These are phyloP conservation scores for Andrena camellia DNA, from an alignment of 2,888 invertebrate genomes.

Conservation along the genomic window DNA sequence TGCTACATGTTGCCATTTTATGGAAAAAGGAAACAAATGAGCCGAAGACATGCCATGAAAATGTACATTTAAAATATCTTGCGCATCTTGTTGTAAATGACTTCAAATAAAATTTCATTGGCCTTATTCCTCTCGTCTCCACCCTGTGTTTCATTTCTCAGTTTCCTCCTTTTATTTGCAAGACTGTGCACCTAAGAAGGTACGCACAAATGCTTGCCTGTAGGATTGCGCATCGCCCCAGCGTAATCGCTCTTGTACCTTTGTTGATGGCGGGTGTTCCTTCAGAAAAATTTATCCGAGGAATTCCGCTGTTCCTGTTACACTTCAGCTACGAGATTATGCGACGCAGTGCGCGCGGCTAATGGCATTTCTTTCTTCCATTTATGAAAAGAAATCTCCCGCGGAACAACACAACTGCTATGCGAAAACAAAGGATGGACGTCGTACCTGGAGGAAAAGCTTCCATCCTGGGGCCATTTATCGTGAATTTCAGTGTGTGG, in stretches of 20 bases:
- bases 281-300: slow-evolving; percentile 31
- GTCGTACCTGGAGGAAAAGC: background rate
- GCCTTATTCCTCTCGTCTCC: background rate
- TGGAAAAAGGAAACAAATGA: background rate
- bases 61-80: background rate
- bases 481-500: background rate
- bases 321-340: slow-evolving; percentile 24
- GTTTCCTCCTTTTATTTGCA: background rate
- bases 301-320: slow-evolving; percentile 20
- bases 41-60: background rate
- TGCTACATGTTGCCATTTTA: background rate
- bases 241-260: background rate
- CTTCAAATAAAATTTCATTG: background rate
- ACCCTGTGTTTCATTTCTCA: background rate
- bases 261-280: slow-evolving; percentile 10
- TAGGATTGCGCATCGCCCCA: background rate
- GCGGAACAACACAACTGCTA: slow-evolving; percentile 7
- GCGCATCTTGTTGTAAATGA: too few relatives aligned
- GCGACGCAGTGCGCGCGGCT: slow-evolving; percentile 13
- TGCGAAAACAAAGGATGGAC: slow-evolving; percentile 35
- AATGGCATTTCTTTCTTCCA: slow-evolving; percentile 47
- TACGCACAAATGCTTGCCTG: background rate
- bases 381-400: slow-evolving; percentile 54
- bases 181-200: background rate
- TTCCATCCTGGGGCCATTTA: background rate